Conservation (phyloP, 2,797 vertebrate species). For the Etheostoma perlongum region DNA sequence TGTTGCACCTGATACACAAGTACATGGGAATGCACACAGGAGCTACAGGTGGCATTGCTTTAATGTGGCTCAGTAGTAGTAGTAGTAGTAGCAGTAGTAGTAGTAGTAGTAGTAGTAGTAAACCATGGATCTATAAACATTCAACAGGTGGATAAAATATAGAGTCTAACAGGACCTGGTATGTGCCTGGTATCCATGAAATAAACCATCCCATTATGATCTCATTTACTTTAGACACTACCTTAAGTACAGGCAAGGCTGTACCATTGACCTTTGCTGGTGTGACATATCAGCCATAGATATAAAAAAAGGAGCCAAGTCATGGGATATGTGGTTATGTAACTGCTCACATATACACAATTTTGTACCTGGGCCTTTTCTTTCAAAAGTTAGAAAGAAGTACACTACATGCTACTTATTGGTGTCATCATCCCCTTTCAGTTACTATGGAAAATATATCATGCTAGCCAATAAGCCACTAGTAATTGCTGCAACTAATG, state of each 20-base stretch:
- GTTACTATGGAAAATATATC: not conserved
- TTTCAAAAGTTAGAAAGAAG: not conserved
- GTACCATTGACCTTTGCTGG: not conserved
- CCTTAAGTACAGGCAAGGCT: too few species aligned
- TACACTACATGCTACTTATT: not conserved
- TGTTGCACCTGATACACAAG: slow-evolving; percentile 13
- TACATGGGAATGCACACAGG: slow-evolving; percentile 45
- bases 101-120: slow-evolving; percentile 18
- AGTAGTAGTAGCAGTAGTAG: too few species aligned
- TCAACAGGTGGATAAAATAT: not conserved
- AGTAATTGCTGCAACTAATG: not conserved
- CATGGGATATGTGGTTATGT: not conserved
- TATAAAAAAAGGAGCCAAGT: not conserved
- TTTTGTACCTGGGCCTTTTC: not conserved
- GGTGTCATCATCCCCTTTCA: not conserved
- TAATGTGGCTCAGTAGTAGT: not conserved
- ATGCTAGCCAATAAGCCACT: not conserved
- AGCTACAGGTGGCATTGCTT: slow-evolving; percentile 41
- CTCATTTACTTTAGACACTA: not conserved
- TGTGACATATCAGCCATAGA: not conserved
- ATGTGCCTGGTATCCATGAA: not conserved
- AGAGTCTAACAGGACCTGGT: not conserved
- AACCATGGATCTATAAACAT: slow-evolving; percentile 6
- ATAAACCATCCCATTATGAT: slow-evolving; percentile 9
- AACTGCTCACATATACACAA: not conserved